phyloP scores from a whole-genome alignment of 1,140 invertebrate genomes.

The Leptinotarsa defecta region DNA sequence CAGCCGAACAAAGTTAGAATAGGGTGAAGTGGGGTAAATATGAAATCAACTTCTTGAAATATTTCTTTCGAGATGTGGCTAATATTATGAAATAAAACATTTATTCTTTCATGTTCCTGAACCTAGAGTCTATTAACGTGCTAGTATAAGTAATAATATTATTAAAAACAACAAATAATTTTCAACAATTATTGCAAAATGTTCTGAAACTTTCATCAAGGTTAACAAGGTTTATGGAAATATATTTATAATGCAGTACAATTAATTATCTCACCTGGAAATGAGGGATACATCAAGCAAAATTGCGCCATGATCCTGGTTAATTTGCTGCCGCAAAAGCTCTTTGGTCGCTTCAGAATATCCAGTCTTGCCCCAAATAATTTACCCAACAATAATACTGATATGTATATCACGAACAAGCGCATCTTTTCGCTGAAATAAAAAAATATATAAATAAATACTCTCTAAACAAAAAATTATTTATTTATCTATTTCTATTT shows the following conservation, averaged over 20 bases:
- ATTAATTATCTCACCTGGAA: not conserved
- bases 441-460: not conserved
- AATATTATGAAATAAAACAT: not conserved
- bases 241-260: not conserved
- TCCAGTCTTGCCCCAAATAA: not conserved
- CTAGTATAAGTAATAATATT: not conserved
- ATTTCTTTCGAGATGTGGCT: too few relatives aligned
- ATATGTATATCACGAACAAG: not conserved
- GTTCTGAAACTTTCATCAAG: not conserved
- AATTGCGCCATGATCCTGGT: constrained; percentile 8
- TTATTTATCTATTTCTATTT: not conserved
- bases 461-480: not conserved
- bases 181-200: too few relatives aligned
- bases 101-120: not conserved
- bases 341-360: not conserved
- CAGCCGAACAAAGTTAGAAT: too few relatives aligned
- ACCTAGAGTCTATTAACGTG: not conserved
- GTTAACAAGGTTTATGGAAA: not conserved
- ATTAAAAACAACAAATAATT: not conserved
- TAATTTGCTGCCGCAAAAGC: constrained; percentile 12
- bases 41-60: too few relatives aligned
- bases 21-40: too few relatives aligned
- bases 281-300: constrained; percentile 2
- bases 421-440: constrained; percentile 5
- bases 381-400: constrained; percentile 1